Evolutionary conservation across 2,113 vertebrate species (phyloP), one percentile per base, ranked within the genome.

Genomic region (Acrocephalus arundinaceus): DNA sequence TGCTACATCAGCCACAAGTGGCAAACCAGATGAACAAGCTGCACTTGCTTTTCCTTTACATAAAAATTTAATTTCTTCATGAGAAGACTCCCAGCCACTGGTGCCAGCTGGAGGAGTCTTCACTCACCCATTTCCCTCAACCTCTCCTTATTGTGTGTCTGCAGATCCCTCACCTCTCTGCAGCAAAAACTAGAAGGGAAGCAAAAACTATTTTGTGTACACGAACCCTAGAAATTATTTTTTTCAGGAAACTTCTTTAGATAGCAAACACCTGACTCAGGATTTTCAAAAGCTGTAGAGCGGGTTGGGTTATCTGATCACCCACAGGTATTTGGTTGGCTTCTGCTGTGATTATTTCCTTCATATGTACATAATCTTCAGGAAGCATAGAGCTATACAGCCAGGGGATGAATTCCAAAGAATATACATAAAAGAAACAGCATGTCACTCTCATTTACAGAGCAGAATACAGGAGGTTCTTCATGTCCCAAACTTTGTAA

Each of bases 261-360:
- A 59, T 27, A 41, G 51, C 73, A 90, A 94, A 72, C 54, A 95
- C 76, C 46, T 97, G 96, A 96, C 67, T 95, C 77, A 87, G 95
- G 61, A 12, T 62, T 96, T 93, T 86, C 18, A 2, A 66, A 96
- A 97, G 95, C 77, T 2, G 78, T 61, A 82, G 81, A 93, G 91
- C 66, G 0, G 37, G 95, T 95, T 96, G 90, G 80, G 89, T 92
- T 97, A 95, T 93, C 85, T 94, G 94, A 91, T 96, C 94, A 72
- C 76, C 94, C 93, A 96, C 96, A 95, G 90, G 95, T 97, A 95
- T 97, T 92, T 97, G 92, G 82, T 95, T 96, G 93, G 88, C 84
- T 95, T 96, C 85, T 85, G 61, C 75, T 63, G 39, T 79, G 88
- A 73, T 94, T 96, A 90, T 92, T 96, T 93, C 87, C 88, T 88